phyloP scores from a whole-genome alignment of 1,140 invertebrate genomes.

The Aphis gossypii region DNA sequence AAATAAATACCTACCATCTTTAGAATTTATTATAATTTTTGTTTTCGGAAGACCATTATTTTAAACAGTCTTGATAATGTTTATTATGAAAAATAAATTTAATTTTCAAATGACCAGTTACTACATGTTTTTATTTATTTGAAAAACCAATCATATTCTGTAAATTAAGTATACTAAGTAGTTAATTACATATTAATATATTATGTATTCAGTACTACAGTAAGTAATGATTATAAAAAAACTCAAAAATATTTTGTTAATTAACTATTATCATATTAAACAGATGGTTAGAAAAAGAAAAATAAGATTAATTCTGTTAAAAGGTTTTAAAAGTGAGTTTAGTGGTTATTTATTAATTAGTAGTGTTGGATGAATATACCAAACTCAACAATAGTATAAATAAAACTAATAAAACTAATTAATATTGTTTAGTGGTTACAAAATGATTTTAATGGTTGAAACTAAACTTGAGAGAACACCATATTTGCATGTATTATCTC shows the following conservation, averaged over 20 bases:
- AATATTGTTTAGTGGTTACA: too few relatives aligned
- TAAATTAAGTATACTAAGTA: not conserved
- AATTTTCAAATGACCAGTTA: conserved; percentile 2
- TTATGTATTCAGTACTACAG: not conserved
- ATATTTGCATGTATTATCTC: too few relatives aligned
- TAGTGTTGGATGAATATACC: not conserved
- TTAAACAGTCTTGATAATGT: not conserved
- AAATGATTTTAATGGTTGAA: too few relatives aligned
- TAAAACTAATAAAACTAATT: too few relatives aligned
- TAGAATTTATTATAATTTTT: conserved; percentile 14
- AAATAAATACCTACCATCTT: not conserved
- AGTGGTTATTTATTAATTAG: not conserved
- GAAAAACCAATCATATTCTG: not conserved
- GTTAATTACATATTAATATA: not conserved
- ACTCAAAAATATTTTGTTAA: not conserved
- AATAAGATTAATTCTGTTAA: not conserved
- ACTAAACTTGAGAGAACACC: too few relatives aligned
- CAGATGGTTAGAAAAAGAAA: not conserved
- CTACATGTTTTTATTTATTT: not conserved
- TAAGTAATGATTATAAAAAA: not conserved
- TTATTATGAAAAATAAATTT: conserved; percentile 41
- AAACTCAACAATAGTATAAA: too few relatives aligned
- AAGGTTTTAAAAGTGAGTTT: not conserved
- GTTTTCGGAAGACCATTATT: not conserved
- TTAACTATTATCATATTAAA: not conserved